These are phyloP conservation scores for Ctena decussata DNA, from an alignment of 2,888 invertebrate genomes.

Conservation along the genomic window DNA sequence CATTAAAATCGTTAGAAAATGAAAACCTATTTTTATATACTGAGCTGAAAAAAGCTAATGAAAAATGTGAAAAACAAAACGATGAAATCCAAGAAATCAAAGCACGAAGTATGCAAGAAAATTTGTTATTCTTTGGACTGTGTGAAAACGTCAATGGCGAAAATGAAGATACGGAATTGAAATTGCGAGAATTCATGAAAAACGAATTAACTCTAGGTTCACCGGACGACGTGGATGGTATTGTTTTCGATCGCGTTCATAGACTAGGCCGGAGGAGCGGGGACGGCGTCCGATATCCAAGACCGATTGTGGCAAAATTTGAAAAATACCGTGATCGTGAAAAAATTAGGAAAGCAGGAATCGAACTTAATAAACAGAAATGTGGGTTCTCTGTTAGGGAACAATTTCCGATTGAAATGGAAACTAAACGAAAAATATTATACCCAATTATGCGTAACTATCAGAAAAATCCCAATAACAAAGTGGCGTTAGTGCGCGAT, in stretches of 20 bases:
- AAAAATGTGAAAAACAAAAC: neutral
- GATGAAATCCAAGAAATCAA: neutral
- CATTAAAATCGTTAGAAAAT: too few species aligned
- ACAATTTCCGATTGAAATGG: neutral
- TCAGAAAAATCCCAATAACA: neutral
- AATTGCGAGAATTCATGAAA: neutral
- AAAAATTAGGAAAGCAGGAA: neutral
- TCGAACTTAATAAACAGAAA: neutral
- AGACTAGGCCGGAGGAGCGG: neutral
- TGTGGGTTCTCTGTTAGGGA: neutral
- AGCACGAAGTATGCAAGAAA: neutral
- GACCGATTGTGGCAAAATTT: neutral
- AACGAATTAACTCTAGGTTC: neutral
- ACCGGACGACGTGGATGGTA: neutral
- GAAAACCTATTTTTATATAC: too few species aligned
- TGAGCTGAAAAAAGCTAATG: neutral
- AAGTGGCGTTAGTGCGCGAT: neutral
- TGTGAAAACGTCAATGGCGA: neutral
- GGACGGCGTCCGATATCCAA: neutral
- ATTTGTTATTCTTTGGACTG: neutral
- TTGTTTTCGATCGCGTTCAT: neutral
- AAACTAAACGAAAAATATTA: neutral
- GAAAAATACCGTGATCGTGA: neutral
- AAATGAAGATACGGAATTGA: neutral
- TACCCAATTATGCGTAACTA: neutral